Evolutionary conservation across 2,888 invertebrate species (phyloP), one percentile per base, ranked within the genome.

Genomic region (Phaedon cochleariae): DNA sequence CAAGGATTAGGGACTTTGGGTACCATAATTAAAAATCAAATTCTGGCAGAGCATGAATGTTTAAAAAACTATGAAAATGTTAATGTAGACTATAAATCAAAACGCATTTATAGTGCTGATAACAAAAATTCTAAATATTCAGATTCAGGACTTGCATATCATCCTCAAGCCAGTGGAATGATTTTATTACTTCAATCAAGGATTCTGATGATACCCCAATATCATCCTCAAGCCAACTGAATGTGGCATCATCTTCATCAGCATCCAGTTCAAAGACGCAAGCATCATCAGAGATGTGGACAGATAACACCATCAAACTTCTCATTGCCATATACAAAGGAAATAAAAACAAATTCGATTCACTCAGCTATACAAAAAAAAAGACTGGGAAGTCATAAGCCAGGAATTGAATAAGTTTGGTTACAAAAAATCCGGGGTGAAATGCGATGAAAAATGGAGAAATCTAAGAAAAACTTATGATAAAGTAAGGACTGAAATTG

Each of bases 401-500:
- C 17, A 7, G 17, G 18, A 58, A 58, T 58, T 58, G n/a, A 46
- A 46, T 3, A 22, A 52, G n/a, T 45, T 52, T 60, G 60, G 52
- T 52, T 60, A 22, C 17, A 52, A 37, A 7, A 60, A 60, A 60
- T 51, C 51, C 52, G 60, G 37, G 17, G 52, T 41, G 4, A 60
- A 52, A 29, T 22, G 29, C 9, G 52, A 52, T 12, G 22, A 51
- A 51, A 37, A 59, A 26, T 55, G 55, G 46, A 20, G 57, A 17
- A 58, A 57, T 37, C 22, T 57, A 57, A 9, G 48, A 45, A 58
- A 59, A 51, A 59, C 51, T 1, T 59, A 59, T 22, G 52, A 52
- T 51, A 52, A 60, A 60, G 52, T 60, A 9, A 60, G 51, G 52
- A 58, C 41, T n/a, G 45, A 58, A 22, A 41, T 58, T 12, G 46